A percentile compares a stretch with the other conserved stretches of the same genome.
Evolutionary conservation across 1,140 invertebrate species (phyloP).

Genomic region (Thaumatotibia leucotreta): DNA sequence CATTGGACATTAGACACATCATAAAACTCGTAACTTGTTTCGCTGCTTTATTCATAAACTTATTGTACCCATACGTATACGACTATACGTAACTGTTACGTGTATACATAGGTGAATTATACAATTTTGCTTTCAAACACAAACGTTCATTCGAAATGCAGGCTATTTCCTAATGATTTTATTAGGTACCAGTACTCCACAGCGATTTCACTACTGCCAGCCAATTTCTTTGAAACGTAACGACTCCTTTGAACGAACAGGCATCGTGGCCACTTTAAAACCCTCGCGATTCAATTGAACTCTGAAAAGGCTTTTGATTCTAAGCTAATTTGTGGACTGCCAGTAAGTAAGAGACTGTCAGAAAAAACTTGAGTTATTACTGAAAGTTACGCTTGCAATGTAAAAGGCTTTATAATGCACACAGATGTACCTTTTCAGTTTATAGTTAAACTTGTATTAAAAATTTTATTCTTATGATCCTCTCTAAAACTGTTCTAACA

Average conservation of each 20-base stretch:
- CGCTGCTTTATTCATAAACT: too few relatives aligned
- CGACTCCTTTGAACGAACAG: conserved; percentile 24
- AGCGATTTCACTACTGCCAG: not conserved
- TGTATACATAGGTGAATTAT: too few relatives aligned
- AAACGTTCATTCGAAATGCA: not conserved
- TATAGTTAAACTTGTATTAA: too few relatives aligned
- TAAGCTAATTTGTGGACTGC: conserved; percentile 12
- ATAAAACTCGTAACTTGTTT: too few relatives aligned
- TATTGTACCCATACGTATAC: too few relatives aligned
- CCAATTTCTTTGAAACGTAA: conserved; percentile 24
- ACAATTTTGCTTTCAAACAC: not conserved
- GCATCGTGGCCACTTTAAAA: conserved; percentile 15
- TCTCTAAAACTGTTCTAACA: too few relatives aligned
- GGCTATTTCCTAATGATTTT: not conserved
- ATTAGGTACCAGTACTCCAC: not conserved
- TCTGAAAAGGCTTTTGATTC: conserved; percentile 10
- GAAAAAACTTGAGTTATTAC: not conserved
- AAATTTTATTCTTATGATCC: too few relatives aligned
- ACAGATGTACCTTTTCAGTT: too few relatives aligned
- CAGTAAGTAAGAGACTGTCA: not conserved
- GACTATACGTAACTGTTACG: too few relatives aligned
- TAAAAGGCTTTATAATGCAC: too few relatives aligned
- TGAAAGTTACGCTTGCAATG: too few relatives aligned
- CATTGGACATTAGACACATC: too few relatives aligned
- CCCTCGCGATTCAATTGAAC: not conserved